Base-by-base conservation (phyloP, 2,113 vertebrate species). In the Micronycteris hirsuta region DNA sequence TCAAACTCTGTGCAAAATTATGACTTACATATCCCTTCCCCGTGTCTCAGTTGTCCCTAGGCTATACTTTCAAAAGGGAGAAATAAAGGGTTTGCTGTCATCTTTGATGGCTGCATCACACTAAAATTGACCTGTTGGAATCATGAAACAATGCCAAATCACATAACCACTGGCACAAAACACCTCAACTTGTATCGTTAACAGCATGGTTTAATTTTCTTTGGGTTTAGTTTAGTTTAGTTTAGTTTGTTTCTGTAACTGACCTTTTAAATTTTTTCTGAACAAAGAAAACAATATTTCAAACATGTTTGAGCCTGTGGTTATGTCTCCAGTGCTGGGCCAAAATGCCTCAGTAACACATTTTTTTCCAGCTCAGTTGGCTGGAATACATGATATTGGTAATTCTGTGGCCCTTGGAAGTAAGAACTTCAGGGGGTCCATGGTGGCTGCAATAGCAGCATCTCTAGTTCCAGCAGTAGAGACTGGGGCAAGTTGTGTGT, bases 91-190 rank as follows among this genome's bases (percentile, higher is more conserved):
- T 45, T 91, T 93, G 17, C 28, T 82, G 38, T 77, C n/a, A 17
- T 33, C 86, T 96, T 74, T 74, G 22, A 81, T 74, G 91, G 80
- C 31, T 80, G 20, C 10, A 31, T 15, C 12, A 71, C 24, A 81
- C n/a, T 31, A 88, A 28, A n/a, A 41, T 28, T 89, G 52, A 91
- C 54, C 17, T 88, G 15, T 63, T 86, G 22, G 61, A 90, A 96
- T 85, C 45, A 95, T 54, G 93, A 92, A 95, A 93, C 14, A 93
- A 87, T 67, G 33, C 24, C 45, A 67, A 84, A 92, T 97, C 76
- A 86, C 82, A 67, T 95, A 33, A 85, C 61, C 38, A 47, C 15
- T 81, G 38, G 26, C 16, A 89, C 28, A 77, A 89, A 88, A 89
- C 36, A 76, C 10, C 24, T 3, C 43, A 94, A 77, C 24, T 65